Evolutionary conservation across 2,113 vertebrate species (phyloP), one percentile per base, ranked within the genome.

Genomic region (Sterna hirundo): DNA sequence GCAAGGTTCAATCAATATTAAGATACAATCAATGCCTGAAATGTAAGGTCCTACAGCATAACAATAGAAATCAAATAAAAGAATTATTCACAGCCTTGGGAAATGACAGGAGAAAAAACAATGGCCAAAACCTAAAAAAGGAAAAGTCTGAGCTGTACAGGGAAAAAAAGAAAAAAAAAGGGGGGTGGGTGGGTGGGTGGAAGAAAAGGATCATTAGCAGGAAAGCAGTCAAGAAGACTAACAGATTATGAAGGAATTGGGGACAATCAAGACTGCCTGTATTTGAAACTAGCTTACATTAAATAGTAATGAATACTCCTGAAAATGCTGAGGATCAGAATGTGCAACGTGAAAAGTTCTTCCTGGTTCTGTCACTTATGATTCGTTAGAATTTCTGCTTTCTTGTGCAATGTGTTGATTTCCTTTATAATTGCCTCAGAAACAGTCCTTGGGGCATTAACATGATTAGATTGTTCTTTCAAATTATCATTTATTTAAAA

Each of bases 361-460:
- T 78, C 26, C 10, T 86, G 40, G 6, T 83, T 83, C 64, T 86
- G 64, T 66, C 68, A 75, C 22, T 74, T 93, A 62, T 10, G 49
- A 81, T 42, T 77, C 15, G 62, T 92, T 86, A 83, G 10, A 44
- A 82, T 66, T 49, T 80, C 38, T 86, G 8, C 62, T 78, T 90
- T 66, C 51, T 54, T 51, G 4, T 79, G 34, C 30, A 70, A 23
- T 58, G 13, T 54, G 19, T 57, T 94, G 15, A 54, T 86, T 94
- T 92, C 13, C 26, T 71, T 86, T 64, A 42, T 75, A 95, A 83
- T 38, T 91, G 42, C 6, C 38, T 92, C 69, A 70, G 49, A 88
- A 94, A 83, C 4, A 81, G 8, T 15, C 46, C 60, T 90, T 6
- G 32, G 46, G 49, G 9, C 15, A 46, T 49, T 74, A 91, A 46